Conservation (phyloP, 2,113 vertebrate genomes). For the Tupaia tana region DNA sequence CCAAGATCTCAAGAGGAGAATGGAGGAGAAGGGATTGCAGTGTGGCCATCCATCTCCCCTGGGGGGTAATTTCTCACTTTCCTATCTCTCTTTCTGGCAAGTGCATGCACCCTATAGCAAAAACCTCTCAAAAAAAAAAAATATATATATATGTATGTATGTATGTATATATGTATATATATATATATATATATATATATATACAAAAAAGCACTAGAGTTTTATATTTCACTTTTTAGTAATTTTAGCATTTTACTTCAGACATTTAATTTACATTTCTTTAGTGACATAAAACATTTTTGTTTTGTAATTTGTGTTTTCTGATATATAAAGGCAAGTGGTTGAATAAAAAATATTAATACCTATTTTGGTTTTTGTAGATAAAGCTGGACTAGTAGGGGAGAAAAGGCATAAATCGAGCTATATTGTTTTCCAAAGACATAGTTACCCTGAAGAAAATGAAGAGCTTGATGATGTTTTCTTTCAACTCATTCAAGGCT, state of each 20-base stretch:
- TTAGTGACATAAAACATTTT: background rate
- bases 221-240: background rate
- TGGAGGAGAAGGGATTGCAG: too few relatives aligned
- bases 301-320: constrained; percentile 1
- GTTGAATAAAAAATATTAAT: constrained; percentile 6
- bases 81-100: too few relatives aligned
- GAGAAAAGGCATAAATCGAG: background rate
- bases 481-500: background rate
- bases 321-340: background rate
- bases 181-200: too few relatives aligned
- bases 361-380: background rate
- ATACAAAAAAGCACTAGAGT: background rate
- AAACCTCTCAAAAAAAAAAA: too few relatives aligned
- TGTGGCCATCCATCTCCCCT: too few relatives aligned
- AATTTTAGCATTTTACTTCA: background rate
- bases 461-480: background rate
- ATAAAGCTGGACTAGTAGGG: background rate
- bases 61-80: too few relatives aligned
- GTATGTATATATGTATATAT: too few relatives aligned
- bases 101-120: too few relatives aligned
- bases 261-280: constrained; percentile 15
- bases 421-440: background rate
- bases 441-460: constrained; percentile 16
- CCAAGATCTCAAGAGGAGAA: too few relatives aligned
- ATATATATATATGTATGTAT: too few relatives aligned